Evolutionary conservation across 2,113 vertebrate species (phyloP).

Genomic region (Myocastor coypus): DNA sequence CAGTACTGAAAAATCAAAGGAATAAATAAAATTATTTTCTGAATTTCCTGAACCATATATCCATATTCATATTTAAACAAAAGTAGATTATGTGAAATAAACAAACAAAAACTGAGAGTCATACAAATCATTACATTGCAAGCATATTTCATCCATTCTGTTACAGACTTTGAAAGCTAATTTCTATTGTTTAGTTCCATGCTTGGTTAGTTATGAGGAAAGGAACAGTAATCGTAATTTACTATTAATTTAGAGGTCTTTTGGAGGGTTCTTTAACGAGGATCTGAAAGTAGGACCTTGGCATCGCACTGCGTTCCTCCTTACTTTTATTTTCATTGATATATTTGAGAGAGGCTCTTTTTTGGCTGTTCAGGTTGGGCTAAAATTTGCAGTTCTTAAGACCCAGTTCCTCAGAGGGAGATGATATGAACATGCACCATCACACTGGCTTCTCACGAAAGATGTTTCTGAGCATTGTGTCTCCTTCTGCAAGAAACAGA

Average conservation of each 20-base stretch:
- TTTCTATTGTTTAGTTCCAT: not conserved
- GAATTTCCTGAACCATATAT: not conserved
- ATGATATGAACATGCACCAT: not conserved
- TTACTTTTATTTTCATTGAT: not conserved
- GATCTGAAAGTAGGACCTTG: not conserved
- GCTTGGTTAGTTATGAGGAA: not conserved
- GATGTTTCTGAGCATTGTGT: not conserved
- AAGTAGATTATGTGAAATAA: not conserved
- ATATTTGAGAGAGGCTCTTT: not conserved
- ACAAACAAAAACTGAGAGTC: not conserved
- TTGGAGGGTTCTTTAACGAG: not conserved
- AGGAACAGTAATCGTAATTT: not conserved
- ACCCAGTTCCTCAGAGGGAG: not conserved
- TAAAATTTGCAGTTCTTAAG: not conserved
- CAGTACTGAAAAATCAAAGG: too few species aligned
- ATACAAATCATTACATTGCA: not conserved
- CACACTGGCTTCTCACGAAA: not conserved
- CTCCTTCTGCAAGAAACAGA: not conserved
- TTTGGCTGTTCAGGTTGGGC: not conserved
- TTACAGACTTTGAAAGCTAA: slow-evolving; percentile 10
- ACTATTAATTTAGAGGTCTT: not conserved
- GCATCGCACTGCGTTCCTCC: not conserved
- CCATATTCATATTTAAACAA: not conserved
- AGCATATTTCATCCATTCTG: not conserved
- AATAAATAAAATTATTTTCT: too few species aligned